phyloP scores from a whole-genome alignment of 2,797 vertebrate genomes.

The Chrysolophus pictus region DNA sequence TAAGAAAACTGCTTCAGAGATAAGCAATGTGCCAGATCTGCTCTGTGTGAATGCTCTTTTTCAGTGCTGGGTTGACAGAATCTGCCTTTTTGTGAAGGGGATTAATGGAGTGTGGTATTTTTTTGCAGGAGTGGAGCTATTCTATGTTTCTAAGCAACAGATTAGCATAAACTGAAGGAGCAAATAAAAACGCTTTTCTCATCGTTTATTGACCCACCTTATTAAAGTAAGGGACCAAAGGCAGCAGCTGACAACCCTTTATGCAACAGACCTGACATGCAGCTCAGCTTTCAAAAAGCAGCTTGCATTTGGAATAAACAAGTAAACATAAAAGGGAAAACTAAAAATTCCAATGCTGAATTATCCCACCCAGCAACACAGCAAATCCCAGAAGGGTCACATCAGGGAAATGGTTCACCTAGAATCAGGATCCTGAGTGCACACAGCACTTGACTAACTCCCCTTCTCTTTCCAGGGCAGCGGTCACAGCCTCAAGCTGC shows the following conservation, averaged over 20 bases:
- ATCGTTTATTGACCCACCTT: conserved; percentile 24
- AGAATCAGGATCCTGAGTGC: background rate
- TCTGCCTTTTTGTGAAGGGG: conserved; percentile 16
- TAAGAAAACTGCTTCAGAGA: background rate
- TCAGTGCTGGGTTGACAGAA: background rate
- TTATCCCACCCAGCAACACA: background rate
- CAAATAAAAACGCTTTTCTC: conserved; percentile 54
- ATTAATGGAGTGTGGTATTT: background rate
- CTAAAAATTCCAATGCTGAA: background rate
- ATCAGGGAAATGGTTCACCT: background rate
- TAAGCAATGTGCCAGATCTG: background rate
- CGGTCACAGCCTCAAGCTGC: too few relatives aligned
- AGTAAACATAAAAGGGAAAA: background rate
- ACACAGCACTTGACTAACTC: background rate
- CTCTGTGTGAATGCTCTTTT: background rate
- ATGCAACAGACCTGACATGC: conserved; percentile 1
- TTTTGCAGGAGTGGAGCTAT: background rate
- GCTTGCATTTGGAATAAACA: background rate
- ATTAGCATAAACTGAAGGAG: conserved; percentile 64
- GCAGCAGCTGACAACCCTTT: conserved; percentile 47
- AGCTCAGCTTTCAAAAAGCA: conserved; percentile 29
- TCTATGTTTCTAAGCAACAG: conserved; percentile 62
- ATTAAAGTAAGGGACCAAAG: conserved; percentile 46
- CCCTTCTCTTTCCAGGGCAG: background rate
- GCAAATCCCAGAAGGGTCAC: background rate